phyloP scores from a whole-genome alignment of 2,113 vertebrate species.

The Prunella fulvescens region DNA sequence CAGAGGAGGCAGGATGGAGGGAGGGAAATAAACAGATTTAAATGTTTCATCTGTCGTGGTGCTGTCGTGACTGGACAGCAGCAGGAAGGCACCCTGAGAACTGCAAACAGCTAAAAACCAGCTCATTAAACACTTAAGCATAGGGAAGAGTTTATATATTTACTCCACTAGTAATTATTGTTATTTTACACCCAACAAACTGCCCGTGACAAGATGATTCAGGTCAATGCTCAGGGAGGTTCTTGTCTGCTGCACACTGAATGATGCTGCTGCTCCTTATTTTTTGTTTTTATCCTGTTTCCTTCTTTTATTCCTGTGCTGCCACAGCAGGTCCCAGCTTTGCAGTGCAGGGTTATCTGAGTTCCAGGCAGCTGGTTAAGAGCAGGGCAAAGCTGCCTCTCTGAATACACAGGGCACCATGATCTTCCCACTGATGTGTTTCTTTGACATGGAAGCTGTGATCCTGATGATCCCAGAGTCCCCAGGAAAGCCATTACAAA shows the following conservation, averaged over 20 bases:
- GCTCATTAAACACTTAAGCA: not conserved
- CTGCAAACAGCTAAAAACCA: not conserved
- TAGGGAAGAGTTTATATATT: not conserved
- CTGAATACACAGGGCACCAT: not conserved
- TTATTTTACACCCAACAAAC: not conserved
- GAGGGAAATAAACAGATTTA: not conserved
- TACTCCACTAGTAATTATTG: not conserved
- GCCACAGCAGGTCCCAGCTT: not conserved
- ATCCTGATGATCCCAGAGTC: accelerated
- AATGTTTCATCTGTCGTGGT: not conserved
- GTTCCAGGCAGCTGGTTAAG: not conserved
- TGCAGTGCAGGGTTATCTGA: not conserved
- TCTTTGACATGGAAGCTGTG: not conserved
- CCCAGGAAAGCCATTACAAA: not conserved
- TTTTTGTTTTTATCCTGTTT: not conserved
- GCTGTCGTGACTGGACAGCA: not conserved
- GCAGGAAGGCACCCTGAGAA: not conserved
- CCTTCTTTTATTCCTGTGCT: not conserved
- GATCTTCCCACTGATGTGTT: not conserved
- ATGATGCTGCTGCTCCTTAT: not conserved
- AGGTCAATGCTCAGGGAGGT: not conserved
- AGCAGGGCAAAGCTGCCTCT: not conserved
- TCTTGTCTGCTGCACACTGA: not conserved
- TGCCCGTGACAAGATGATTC: not conserved
- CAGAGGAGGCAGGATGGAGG: not conserved